These are phyloP conservation scores for Smittia aterrima DNA, from an alignment of 2,888 invertebrate species.

Conservation along the genomic window DNA sequence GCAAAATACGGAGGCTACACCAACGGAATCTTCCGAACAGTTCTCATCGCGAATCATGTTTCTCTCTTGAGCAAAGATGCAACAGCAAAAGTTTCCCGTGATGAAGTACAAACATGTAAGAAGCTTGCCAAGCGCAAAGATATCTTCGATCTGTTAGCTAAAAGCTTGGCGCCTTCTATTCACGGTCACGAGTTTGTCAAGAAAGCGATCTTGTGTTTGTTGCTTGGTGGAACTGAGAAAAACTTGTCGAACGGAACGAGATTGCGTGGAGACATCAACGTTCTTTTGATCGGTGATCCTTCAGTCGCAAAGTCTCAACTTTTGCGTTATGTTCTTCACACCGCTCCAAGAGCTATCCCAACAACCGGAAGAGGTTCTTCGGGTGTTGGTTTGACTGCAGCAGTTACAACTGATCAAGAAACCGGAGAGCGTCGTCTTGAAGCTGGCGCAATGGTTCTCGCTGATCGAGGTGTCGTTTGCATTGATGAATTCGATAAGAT, in stretches of 20 bases:
- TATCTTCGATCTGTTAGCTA: slow-evolving; percentile 84
- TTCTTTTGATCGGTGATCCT: slow-evolving; percentile 95
- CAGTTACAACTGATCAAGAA: slow-evolving; percentile 94
- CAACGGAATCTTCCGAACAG: slow-evolving; percentile 85
- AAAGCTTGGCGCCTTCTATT: slow-evolving; percentile 96
- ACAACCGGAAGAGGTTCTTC: slow-evolving; percentile 98
- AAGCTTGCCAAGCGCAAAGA: slow-evolving; percentile 71
- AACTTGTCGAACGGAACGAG: slow-evolving; percentile 86
- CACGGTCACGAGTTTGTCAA: slow-evolving; percentile 96
- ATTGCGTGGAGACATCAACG: slow-evolving; percentile 84
- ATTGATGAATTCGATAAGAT: slow-evolving; percentile 97
- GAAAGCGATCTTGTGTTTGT: slow-evolving; percentile 88
- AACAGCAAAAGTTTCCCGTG: slow-evolving; percentile 70
- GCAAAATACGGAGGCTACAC: slow-evolving; percentile 91
- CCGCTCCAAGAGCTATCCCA: slow-evolving; percentile 93
- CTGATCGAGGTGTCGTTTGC: slow-evolving; percentile 96
- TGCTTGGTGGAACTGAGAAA: slow-evolving; percentile 96
- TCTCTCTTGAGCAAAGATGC: slow-evolving; percentile 86
- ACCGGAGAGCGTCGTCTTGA: slow-evolving; percentile 85
- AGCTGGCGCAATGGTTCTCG: slow-evolving; percentile 99
- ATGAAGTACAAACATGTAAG: slow-evolving; percentile 88
- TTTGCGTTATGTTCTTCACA: slow-evolving; percentile 86
- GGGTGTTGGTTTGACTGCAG: slow-evolving; percentile 97
- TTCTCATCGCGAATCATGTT: slow-evolving; percentile 91
- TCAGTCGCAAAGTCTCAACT: slow-evolving; percentile 98